Percentiles rank a stretch among this genome's conserved stretches.
These are phyloP conservation scores for Encarsia formosa DNA, from an alignment of 2,888 invertebrate genomes.

Conservation along the genomic window DNA sequence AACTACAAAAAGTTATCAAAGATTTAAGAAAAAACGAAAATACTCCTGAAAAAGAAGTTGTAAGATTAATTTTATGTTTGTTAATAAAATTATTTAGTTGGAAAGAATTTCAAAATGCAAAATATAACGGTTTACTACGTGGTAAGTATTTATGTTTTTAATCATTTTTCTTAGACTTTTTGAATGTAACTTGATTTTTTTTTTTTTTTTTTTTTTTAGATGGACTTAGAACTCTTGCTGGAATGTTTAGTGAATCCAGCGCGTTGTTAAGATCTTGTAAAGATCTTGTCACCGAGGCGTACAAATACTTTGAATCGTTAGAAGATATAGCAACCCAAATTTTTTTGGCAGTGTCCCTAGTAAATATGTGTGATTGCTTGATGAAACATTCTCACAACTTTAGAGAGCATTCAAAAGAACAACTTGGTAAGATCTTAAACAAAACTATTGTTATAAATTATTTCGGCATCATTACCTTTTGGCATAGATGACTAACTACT, in stretches of 20 bases:
- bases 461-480: no score
- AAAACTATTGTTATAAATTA: no score
- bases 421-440: conserved; percentile 42
- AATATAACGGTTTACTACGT: conserved; percentile 41
- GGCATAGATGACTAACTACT: no score
- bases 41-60: conserved; percentile 48
- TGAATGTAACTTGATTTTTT: no score
- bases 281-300: conserved; percentile 47
- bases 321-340: conserved; percentile 46
- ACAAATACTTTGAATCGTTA: conserved; percentile 46
- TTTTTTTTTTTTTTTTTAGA: conserved; percentile 30
- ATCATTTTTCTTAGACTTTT: neutral
- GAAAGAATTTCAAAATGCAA: conserved; percentile 59
- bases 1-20: conserved; percentile 48
- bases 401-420: conserved; percentile 35
- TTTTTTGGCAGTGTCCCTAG: conserved; percentile 43
- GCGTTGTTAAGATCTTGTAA: conserved; percentile 37
- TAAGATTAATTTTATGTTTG: conserved; percentile 57
- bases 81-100: conserved; percentile 61
- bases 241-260: conserved; percentile 38
- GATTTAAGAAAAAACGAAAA: conserved; percentile 30
- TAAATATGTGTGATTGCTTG: conserved; percentile 41
- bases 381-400: conserved; percentile 45
- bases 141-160: conserved; percentile 33
- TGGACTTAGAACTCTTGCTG: conserved; percentile 42